A percentile compares a stretch with the other conserved stretches of the same genome.
These are phyloP conservation scores for Drosophila anomelani DNA, from an alignment of 2,888 invertebrate species.

Conservation along the genomic window DNA sequence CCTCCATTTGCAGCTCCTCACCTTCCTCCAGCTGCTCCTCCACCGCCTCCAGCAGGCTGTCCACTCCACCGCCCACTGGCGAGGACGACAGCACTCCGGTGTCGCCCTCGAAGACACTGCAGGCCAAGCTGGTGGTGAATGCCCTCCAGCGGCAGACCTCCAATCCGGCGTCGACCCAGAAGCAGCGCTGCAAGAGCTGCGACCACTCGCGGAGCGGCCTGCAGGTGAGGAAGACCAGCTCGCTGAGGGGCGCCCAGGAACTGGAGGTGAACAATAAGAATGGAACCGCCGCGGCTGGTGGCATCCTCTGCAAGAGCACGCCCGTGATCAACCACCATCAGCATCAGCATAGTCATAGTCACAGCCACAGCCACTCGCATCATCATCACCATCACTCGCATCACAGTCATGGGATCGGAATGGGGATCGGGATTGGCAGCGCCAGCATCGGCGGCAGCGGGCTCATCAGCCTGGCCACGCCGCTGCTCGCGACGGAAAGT, in stretches of 20 bases:
- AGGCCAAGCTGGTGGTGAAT: slow-evolving; percentile 73
- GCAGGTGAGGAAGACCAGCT: slow-evolving; percentile 80
- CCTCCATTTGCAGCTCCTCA: slow-evolving; percentile 49
- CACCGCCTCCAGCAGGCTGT: slow-evolving; percentile 77
- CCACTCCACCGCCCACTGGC: slow-evolving; percentile 83
- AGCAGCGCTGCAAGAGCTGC: slow-evolving; percentile 74
- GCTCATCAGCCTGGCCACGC: slow-evolving; percentile 54
- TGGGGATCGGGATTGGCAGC: slow-evolving; percentile 63
- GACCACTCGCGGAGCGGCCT: slow-evolving; percentile 63
- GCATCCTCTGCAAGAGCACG: slow-evolving; percentile 77
- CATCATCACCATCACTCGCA: slow-evolving; percentile 53
- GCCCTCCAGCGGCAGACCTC: slow-evolving; percentile 53
- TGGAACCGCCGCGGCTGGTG: slow-evolving; percentile 48
- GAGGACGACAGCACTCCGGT: slow-evolving; percentile 80
- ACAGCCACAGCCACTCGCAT: slow-evolving; percentile 51
- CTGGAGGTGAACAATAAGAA: slow-evolving; percentile 57
- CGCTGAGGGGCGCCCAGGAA: slow-evolving; percentile 78
- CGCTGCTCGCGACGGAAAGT: slow-evolving; percentile 72
- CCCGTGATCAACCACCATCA: slow-evolving; percentile 68
- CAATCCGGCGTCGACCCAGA: slow-evolving; percentile 24
- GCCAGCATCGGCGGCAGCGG: slow-evolving; percentile 70
- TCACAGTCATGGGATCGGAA: slow-evolving; percentile 48
- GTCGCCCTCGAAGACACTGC: slow-evolving; percentile 76
- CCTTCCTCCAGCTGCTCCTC: slow-evolving; percentile 76
- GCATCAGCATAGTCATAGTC: slow-evolving; percentile 39